Evolutionary conservation across 2,113 vertebrate genomes (phyloP).

Genomic region (Periophthalmodon schlosseri): DNA sequence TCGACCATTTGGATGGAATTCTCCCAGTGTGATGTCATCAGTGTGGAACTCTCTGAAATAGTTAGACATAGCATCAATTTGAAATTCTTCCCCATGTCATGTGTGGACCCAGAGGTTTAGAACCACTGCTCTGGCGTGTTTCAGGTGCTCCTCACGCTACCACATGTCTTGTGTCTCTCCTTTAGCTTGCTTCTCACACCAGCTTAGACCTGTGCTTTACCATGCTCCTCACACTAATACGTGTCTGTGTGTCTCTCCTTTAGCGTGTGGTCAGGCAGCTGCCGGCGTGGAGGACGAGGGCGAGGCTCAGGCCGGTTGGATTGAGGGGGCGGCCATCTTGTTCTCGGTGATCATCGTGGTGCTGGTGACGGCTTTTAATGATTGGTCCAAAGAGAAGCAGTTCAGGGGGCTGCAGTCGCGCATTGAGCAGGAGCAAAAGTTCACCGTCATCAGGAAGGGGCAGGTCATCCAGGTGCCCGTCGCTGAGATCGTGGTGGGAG

Average conservation of each 20-base stretch:
- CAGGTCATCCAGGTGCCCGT: conserved; percentile 97
- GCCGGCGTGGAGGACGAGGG: conserved; percentile 84
- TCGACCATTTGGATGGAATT: too few relatives aligned
- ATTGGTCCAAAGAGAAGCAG: conserved; percentile 99
- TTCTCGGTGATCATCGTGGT: conserved; percentile 96
- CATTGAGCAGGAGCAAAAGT: conserved; percentile 96
- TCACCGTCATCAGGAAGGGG: conserved; percentile 93
- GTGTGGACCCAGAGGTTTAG: too few relatives aligned
- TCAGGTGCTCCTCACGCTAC: too few relatives aligned
- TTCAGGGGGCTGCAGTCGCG: conserved; percentile 96
- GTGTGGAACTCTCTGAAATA: too few relatives aligned
- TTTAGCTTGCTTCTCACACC: too few relatives aligned
- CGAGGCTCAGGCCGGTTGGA: conserved; percentile 93
- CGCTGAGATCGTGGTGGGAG: conserved; percentile 91
- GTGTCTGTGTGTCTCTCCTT: not conserved
- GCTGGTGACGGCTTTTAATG: conserved; percentile 95
- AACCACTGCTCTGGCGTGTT: too few relatives aligned
- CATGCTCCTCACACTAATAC: too few relatives aligned
- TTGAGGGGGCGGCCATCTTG: conserved; percentile 94
- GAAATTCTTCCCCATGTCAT: too few relatives aligned
- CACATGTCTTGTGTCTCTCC: too few relatives aligned
- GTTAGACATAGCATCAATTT: too few relatives aligned
- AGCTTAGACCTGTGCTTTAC: too few relatives aligned
- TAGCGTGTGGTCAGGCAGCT: conserved; percentile 78
- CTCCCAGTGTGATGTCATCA: too few relatives aligned